Conservation (phyloP, 2,797 vertebrate species). For the Pogonophryne albipinna region DNA sequence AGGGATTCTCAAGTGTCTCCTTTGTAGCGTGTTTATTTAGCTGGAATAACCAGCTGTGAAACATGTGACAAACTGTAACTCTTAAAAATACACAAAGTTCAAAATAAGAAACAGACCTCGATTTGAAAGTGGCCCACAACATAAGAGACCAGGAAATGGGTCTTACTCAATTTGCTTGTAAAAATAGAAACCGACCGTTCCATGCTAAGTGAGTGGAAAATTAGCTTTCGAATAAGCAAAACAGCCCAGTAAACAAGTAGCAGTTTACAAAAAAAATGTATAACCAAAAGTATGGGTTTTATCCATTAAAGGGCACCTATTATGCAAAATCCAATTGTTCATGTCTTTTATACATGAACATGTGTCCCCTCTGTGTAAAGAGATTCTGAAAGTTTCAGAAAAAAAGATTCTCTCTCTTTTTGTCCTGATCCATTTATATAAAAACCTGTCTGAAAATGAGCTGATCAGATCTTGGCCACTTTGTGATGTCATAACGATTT, state of each 20-base stretch:
- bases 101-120: background rate
- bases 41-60: conserved; percentile 37
- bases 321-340: too few species aligned
- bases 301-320: background rate
- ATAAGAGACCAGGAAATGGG: background rate
- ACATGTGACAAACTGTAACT: background rate
- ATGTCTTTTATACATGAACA: too few species aligned
- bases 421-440: too few species aligned
- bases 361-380: too few species aligned
- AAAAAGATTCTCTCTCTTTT: too few species aligned
- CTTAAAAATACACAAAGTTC: conserved; percentile 6
- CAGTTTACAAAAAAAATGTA: background rate
- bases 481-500: too few species aligned
- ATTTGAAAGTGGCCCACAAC: background rate
- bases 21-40: conserved; percentile 36
- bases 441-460: too few species aligned
- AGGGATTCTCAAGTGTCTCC: background rate
- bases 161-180: background rate
- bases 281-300: background rate
- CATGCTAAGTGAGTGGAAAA: background rate
- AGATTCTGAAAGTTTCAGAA: too few species aligned
- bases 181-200: conserved; percentile 8
- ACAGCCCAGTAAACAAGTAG: background rate
- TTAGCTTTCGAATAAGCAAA: background rate
- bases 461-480: too few species aligned